Evolutionary conservation across 2,113 vertebrate genomes (phyloP), one percentile per base, ranked within the genome.

Genomic region (Connochaetes taurinus): DNA sequence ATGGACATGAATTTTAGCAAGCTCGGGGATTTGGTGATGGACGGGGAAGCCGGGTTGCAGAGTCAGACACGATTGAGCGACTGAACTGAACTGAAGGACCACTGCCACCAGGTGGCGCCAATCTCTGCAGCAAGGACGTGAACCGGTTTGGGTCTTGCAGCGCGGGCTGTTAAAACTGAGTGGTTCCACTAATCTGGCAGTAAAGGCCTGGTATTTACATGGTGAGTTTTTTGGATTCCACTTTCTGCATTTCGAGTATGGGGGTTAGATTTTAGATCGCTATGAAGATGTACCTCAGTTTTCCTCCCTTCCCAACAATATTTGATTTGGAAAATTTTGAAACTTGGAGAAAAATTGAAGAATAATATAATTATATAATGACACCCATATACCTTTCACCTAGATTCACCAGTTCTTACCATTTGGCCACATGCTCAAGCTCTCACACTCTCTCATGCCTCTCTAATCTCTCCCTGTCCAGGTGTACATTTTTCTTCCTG

Each of bases 21-120:
- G 19, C n/a, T 71, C 67, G 5, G 5, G 67, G 67, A 40, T 40
- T 40, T 40, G 67, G n/a, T 71, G 67, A 40, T 71, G n/a, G 19
- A 23, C 5, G 3, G 67, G 67, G 5, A 71, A 12, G 19, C n/a
- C 67, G 5, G 19, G 19, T 71, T 5, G 1, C 64, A 13, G 10
- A 40, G 67, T 40, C 2, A 5, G 67, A 71, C 19, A 13, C 10
- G 19, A 71, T 19, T 71, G 67, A 71, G n/a, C 67, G n/a, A 71
- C n/a, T 71, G 67, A 40, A 71, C n/a, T 12, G 67, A 71, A 27
- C 16, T 62, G 60, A 62, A 62, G 80, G 90, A 92, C 23, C 15
- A 64, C 23, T 53, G 43, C 94, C 94, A 7, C 95, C 50, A 98
- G 97, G 95, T 94, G 97, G 97, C 91, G 86, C 96, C 55, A 93